Base-by-base conservation (phyloP, 2,888 invertebrate species). In the Tenthredo mesomela region DNA sequence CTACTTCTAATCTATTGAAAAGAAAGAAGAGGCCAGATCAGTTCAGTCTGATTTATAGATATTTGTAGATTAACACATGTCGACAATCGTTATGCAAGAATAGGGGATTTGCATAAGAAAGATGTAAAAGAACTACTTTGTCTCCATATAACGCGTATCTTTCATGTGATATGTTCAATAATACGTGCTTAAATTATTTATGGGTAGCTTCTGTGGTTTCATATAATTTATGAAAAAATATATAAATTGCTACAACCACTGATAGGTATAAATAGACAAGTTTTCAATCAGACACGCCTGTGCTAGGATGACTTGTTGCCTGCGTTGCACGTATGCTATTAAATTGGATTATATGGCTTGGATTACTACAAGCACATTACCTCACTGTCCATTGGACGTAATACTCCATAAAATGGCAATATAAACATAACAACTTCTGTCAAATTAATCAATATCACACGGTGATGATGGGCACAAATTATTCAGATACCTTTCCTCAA, bases 321-420 rank as follows among this genome's bases (percentile, higher is more conserved):
- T 9, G 25, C 6, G 71, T 40, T 73, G 25, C n/a, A n/a, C 15
- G 21, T 43, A 43, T 15, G 43, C 43, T 77, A 77, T 50, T 54
- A 54, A 77, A 77, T 54, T 54, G 54, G 47, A 77, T 73, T 73
- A 43, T 73, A 54, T 77, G 33, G 54, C 25, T 77, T 25, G 10
- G 25, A 40, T 40, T 43, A 73, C 21, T 73, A 25, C 43, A 73
- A 77, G 25, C 77, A 77, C 29, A 77, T 54, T 54, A 77, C 29
- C 77, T 54, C n/a, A 54, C 40, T 54, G 29, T 77, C 54, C 29
- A 33, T 50, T 54, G n/a, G 40, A 33, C 33, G 33, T 29, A 54
- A 77, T 54, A 77, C 77, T 54, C 40, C 43, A 73, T 73, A 29
- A 77, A 50, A 33, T 77, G 54, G n/a, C 29, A 33, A 50, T 33